Evolutionary conservation across 2,888 invertebrate genomes (phyloP), one percentile per base, ranked within the genome.

Genomic region (Lycia hirtaria): DNA sequence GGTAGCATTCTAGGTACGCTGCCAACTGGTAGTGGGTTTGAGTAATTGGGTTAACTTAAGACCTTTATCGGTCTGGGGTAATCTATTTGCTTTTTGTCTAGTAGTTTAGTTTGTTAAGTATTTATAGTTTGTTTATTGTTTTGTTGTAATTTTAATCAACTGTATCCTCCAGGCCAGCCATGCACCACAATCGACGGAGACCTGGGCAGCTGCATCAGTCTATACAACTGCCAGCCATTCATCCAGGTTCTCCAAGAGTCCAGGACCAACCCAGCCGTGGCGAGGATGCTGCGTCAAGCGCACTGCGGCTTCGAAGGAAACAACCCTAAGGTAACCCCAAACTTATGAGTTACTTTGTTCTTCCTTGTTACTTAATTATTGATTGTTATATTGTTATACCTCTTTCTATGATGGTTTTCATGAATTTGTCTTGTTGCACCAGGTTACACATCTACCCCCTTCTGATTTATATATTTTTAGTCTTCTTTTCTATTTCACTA

Each of bases 251-350:
- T 83, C 7, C 32, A 84, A 62, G 81, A 85, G 5, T 81, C 92
- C 48, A 80, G 87, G 12, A 67, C 74, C 15, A 83, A 88, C 55
- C 89, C 92, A 0, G 83, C 81, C 0, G 89, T 93, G 0, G 88
- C 92, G 0, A 77, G 81, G 41, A 83, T 92, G 58, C 80, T 97
- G 47, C 88, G 94, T 51, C 89, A 89, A 41, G 95, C 95, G 0
- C 92, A 95, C 12, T 97, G 97, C 71, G 95, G 95, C 0, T 95
- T 93, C 65, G 93, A 94, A 9, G 94, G 94, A 0, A 78, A 70
- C 4, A 89, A 93, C 50, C 96, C 96, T 9, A 91, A 94, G 84
- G 96, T 97, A 71, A 22, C 5, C 4, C 12, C 17, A 38, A 0
- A 17, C 3, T 32, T 20, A 9, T n/a, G 3, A n/a, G 12, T n/a